Evolutionary conservation across 2,888 invertebrate genomes (phyloP).

Genomic region (Parnassius apollo): DNA sequence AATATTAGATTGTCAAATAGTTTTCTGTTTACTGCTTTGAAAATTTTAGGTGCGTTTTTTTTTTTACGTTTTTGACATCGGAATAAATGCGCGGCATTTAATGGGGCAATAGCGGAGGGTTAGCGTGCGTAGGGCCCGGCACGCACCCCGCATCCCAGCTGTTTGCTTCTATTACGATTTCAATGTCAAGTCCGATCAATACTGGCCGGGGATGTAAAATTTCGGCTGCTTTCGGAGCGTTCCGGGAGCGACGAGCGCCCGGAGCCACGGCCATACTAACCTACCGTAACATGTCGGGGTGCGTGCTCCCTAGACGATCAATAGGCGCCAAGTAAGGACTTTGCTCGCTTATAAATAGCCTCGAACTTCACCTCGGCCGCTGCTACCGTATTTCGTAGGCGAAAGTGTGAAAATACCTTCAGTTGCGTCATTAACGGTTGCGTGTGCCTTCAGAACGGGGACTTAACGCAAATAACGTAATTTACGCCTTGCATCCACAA

Average conservation of each 20-base stretch:
- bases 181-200: slow-evolving; percentile 82
- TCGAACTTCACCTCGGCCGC: slow-evolving; percentile 75
- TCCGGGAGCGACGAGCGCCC: slow-evolving; percentile 67
- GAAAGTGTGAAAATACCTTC: slow-evolving; percentile 62
- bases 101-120: slow-evolving; percentile 39
- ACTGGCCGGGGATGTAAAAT: slow-evolving; percentile 75
- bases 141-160: slow-evolving; percentile 74
- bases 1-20: slow-evolving; percentile 28
- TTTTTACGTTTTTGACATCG: slow-evolving; percentile 30
- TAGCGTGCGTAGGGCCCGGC: slow-evolving; percentile 58
- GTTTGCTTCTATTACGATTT: slow-evolving; percentile 77
- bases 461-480: slow-evolving; percentile 15
- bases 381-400: slow-evolving; percentile 55
- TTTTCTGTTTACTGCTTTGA: slow-evolving; percentile 30
- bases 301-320: slow-evolving; percentile 73
- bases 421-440: slow-evolving; percentile 48
- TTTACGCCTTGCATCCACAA: slow-evolving; percentile 33
- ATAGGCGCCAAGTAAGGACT: slow-evolving; percentile 70
- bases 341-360: slow-evolving; percentile 76
- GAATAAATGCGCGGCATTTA: slow-evolving; percentile 28
- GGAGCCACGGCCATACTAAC: slow-evolving; percentile 70
- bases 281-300: slow-evolving; percentile 75
- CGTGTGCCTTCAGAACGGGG: slow-evolving; percentile 23
- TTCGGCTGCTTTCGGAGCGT: slow-evolving; percentile 72
- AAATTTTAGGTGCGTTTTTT: slow-evolving; percentile 10